Base-by-base conservation (phyloP, 2,888 invertebrate species). In the Thymelicus sylvestris region DNA sequence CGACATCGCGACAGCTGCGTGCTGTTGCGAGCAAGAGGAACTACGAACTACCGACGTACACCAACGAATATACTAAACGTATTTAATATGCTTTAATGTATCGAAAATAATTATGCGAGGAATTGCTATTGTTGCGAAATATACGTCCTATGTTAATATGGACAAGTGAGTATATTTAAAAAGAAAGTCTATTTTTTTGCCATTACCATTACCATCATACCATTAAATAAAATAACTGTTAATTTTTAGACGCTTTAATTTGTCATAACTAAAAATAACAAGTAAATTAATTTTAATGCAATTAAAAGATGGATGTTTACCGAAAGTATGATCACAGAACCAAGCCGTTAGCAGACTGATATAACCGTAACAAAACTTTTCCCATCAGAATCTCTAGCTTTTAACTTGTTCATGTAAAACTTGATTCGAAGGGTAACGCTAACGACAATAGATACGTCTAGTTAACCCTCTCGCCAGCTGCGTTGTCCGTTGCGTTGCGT, bases 1-100 rank as follows among this genome's bases (percentile, higher is more conserved):
- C 57, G 71, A 52, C n/a, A n/a, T n/a, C n/a, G n/a, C 71, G 77
- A 73, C 81, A 83, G 82, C 81, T 83, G 82, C 78, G 73, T 72
- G 74, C 78, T 83, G 83, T 80, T 80, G 71, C 60, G 68, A 48
- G 67, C 48, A 41, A 66, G 55, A 69, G 64, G 12, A 52, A 55
- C 50, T 55, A 38, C 19, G 12, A 52, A 55, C 50, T 55, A 47
- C 19, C 38, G 7, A 41, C 44, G 60, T 15, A 60, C n/a, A 55
- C 55, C 64, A 61, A 5, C 15, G 19, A 52, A 52, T 12, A 8
- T 7, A 15, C 15, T 8, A 52, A 52, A 52, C 50, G 7, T 50
- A n/a, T 48, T 63, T 63, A 62, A 57, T 57, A 38, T 52, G 13
- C 38, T n/a, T 55, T 68, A 55, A 62, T 62, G 55, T 62, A 63